Conservation (phyloP, 2,888 invertebrate genomes). For the Digitonthophagus gazella region DNA sequence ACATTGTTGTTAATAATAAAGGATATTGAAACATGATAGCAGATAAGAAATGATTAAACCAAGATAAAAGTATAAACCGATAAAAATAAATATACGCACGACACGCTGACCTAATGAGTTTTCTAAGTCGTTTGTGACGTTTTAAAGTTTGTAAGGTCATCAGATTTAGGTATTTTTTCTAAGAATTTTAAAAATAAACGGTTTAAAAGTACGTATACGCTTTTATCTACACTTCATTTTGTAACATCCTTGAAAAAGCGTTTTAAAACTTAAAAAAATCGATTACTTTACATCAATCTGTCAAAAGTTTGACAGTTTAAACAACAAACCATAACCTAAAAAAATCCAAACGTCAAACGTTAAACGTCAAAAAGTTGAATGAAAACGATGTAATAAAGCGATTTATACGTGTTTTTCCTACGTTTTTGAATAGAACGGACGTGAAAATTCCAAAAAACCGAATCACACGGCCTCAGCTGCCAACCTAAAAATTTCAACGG, state of each 20-base stretch:
- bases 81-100: not conserved
- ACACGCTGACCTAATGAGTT: not conserved
- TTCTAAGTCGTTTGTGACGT: not conserved
- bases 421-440: not conserved
- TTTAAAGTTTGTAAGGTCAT: not conserved
- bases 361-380: no score
- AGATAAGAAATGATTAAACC: not conserved
- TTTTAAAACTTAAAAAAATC: not conserved
- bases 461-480: not conserved
- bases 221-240: not conserved
- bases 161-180: not conserved
- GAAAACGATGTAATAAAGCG: no score
- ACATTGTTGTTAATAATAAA: no score
- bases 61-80: not conserved
- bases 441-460: not conserved
- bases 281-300: not conserved
- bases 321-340: not conserved
- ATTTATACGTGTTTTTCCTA: no score
- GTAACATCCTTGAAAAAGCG: not conserved
- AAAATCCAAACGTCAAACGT: no score
- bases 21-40: not conserved
- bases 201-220: not conserved
- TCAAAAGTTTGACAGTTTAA: not conserved
- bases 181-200: not conserved
- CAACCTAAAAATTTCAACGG: not conserved